These are phyloP conservation scores for Scaptomyza graminum DNA, from an alignment of 1,140 invertebrate genomes.

Conservation along the genomic window DNA sequence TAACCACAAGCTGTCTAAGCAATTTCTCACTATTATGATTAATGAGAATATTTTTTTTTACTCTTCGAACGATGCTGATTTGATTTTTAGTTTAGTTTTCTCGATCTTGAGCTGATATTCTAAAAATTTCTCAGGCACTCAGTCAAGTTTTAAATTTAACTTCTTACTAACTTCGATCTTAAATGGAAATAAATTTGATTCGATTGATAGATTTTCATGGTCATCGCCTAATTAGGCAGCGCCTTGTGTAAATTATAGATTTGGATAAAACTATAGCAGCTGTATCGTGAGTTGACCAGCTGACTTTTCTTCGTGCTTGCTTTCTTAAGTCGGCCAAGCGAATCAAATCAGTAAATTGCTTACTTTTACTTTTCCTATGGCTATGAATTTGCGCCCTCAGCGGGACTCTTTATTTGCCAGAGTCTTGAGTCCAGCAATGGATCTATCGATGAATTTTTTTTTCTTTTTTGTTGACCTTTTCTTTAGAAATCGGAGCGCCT, in stretches of 20 bases:
- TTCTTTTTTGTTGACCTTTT: conserved; percentile 59
- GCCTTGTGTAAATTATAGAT: conserved; percentile 11
- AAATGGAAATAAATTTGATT: conserved; percentile 44
- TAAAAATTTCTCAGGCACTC: too few species aligned
- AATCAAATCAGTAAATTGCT: conserved; percentile 71
- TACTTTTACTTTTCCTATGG: conserved; percentile 68
- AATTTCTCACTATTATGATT: too few species aligned
- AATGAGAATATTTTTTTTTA: too few species aligned
- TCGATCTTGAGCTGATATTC: not conserved
- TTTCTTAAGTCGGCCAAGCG: conserved; percentile 54
- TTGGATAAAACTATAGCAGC: conserved; percentile 21
- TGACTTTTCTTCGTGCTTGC: conserved; percentile 55
- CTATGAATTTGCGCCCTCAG: conserved; percentile 15
- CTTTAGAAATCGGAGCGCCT: conserved; percentile 47
- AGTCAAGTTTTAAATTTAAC: too few species aligned
- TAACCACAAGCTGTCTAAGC: too few species aligned
- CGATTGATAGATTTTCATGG: conserved; percentile 71
- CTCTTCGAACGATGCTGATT: too few species aligned
- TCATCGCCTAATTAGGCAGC: conserved; percentile 54
- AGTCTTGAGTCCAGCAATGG: not conserved
- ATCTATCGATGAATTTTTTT: conserved; percentile 32
- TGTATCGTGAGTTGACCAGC: conserved; percentile 57
- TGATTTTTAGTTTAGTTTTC: too few species aligned
- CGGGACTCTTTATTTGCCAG: conserved; percentile 1
- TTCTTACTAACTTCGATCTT: too few species aligned